Conservation (phyloP, 2,888 invertebrate genomes). For the Barypeithes pellucidus region DNA sequence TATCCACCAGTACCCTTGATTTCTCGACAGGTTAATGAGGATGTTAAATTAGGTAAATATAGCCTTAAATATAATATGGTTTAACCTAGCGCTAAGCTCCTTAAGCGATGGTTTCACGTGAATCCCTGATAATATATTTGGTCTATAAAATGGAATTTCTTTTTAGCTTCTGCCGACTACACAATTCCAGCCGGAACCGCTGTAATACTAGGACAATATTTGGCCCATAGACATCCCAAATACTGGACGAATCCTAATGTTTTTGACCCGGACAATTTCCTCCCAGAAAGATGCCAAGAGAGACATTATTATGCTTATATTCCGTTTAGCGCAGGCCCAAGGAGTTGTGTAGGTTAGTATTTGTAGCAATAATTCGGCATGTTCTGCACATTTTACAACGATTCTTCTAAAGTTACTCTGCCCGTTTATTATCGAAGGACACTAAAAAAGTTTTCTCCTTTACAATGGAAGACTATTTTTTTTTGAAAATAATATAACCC, state of each 20-base stretch:
- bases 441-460: too few relatives aligned
- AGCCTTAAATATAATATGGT: background rate
- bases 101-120: too few relatives aligned
- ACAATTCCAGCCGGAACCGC: constrained; percentile 81
- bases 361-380: too few relatives aligned
- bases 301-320: constrained; percentile 88
- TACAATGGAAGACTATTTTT: too few relatives aligned
- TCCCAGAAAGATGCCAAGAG: constrained; percentile 84
- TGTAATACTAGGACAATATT: constrained; percentile 78
- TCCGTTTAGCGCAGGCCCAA: constrained; percentile 88
- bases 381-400: too few relatives aligned
- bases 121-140: background rate
- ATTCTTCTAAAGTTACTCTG: too few relatives aligned
- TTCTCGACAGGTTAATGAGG: constrained; percentile 81
- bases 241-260: constrained; percentile 84
- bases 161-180: constrained; percentile 76
- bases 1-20: constrained; percentile 88
- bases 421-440: too few relatives aligned
- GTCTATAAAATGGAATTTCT: constrained; percentile 6
- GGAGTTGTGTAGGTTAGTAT: constrained; percentile 83
- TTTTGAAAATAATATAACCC: too few relatives aligned
- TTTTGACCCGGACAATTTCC: constrained; percentile 90
- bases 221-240: constrained; percentile 81
- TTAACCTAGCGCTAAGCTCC: background rate
- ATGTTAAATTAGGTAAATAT: constrained; percentile 78